Evolutionary conservation across 2,113 vertebrate species (phyloP).

Genomic region (Herpetotheres cachinnans): DNA sequence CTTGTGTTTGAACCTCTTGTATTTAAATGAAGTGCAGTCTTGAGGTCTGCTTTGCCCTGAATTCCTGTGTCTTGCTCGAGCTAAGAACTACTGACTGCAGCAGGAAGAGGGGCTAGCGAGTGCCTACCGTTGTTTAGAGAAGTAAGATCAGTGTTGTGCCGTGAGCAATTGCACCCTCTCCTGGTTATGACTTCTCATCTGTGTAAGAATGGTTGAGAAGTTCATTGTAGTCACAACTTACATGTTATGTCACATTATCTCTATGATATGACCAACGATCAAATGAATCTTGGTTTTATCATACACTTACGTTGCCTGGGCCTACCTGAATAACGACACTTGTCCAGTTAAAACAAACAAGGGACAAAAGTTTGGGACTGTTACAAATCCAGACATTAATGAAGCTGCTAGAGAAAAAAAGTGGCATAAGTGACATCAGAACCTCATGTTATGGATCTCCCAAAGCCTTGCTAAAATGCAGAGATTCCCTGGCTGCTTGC

Average conservation of each 20-base stretch:
- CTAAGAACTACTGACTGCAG: background rate
- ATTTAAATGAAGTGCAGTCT: background rate
- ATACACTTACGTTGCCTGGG: rapidly evolving
- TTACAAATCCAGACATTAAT: background rate
- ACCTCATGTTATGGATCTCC: rapidly evolving
- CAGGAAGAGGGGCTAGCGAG: background rate
- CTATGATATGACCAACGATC: background rate
- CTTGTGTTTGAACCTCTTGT: background rate
- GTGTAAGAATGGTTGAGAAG: background rate
- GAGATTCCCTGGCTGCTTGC: background rate
- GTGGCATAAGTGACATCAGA: rapidly evolving
- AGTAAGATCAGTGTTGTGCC: background rate
- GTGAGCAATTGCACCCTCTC: background rate
- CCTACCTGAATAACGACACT: background rate
- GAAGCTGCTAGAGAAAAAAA: background rate
- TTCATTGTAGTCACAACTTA: background rate
- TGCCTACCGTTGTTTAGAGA: background rate
- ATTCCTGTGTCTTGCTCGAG: background rate
- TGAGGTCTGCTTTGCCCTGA: background rate
- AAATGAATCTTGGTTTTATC: background rate
- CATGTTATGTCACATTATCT: background rate
- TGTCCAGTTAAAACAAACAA: background rate
- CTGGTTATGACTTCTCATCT: background rate
- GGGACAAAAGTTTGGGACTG: background rate
- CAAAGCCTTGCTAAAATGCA: background rate